A percentile compares a stretch with the other conserved stretches of the same genome.
These are phyloP conservation scores for Dallia pectoralis DNA, from an alignment of 2,797 vertebrate genomes.

Conservation along the genomic window DNA sequence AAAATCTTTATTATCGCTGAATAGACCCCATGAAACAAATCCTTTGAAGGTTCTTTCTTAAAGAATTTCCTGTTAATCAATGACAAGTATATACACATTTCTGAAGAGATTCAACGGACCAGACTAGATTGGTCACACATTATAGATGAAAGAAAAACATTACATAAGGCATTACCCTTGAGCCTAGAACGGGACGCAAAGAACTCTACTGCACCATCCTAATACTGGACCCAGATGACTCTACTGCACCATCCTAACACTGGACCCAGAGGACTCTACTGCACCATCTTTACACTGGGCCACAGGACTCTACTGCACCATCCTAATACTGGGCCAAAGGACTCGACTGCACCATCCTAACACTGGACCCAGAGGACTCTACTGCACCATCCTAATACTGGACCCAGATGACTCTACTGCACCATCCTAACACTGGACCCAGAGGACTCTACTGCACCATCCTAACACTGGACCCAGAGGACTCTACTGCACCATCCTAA, in stretches of 20 bases:
- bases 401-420: too few relatives aligned
- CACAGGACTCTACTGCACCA: not conserved
- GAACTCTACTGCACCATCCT: not conserved
- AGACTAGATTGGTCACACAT: not conserved
- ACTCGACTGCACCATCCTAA: not conserved
- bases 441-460: too few relatives aligned
- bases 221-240: not conserved
- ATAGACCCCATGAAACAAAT: not conserved
- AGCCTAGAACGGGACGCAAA: too few relatives aligned
- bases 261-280: not conserved
- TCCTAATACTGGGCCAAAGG: not conserved
- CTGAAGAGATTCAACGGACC: not conserved
- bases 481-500: too few relatives aligned
- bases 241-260: not conserved
- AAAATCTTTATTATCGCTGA: not conserved
- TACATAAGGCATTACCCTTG: not conserved
- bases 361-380: not conserved
- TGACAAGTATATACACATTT: not conserved
- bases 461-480: too few relatives aligned
- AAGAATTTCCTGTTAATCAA: not conserved
- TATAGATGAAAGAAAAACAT: not conserved
- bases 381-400: not conserved
- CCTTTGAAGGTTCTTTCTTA: not conserved
- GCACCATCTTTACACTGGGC: not conserved
- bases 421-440: too few relatives aligned